phyloP scores from a whole-genome alignment of 2,888 invertebrate genomes.

The Drosophila lutescens region DNA sequence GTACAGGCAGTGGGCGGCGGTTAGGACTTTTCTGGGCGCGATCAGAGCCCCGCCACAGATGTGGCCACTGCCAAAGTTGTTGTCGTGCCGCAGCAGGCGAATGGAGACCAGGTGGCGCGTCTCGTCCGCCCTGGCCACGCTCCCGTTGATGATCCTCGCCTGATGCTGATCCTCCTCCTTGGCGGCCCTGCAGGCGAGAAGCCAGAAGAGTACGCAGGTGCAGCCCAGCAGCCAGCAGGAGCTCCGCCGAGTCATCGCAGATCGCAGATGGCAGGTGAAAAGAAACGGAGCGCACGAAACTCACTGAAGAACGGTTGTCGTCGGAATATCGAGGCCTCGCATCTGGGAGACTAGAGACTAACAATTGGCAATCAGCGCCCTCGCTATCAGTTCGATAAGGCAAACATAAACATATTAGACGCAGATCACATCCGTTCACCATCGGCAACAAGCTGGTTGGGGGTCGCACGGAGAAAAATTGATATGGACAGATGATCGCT shows the following conservation, averaged over 20 bases:
- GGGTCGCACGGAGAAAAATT: neutral
- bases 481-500: neutral
- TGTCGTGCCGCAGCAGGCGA: slow-evolving; percentile 71
- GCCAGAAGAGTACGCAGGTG: neutral
- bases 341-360: slow-evolving; percentile 10
- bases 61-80: slow-evolving; percentile 80
- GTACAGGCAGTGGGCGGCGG: slow-evolving; percentile 82
- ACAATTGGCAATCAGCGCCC: slow-evolving; percentile 67
- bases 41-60: slow-evolving; percentile 82
- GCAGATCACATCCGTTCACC: slow-evolving; percentile 14
- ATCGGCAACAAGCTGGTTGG: neutral
- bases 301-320: slow-evolving; percentile 43
- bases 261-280: neutral
- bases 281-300: slow-evolving; percentile 33
- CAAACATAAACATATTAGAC: slow-evolving; percentile 44
- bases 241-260: slow-evolving; percentile 5
- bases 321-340: neutral
- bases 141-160: slow-evolving; percentile 80
- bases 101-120: slow-evolving; percentile 81
- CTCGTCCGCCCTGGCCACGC: slow-evolving; percentile 55
- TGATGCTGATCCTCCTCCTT: slow-evolving; percentile 2
- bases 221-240: neutral
- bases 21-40: slow-evolving; percentile 78
- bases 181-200: neutral
- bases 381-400: slow-evolving; percentile 62